Evolutionary conservation across 1,140 invertebrate species (phyloP), one percentile per base, ranked within the genome.

Genomic region (Drosophila kohkoa): DNA sequence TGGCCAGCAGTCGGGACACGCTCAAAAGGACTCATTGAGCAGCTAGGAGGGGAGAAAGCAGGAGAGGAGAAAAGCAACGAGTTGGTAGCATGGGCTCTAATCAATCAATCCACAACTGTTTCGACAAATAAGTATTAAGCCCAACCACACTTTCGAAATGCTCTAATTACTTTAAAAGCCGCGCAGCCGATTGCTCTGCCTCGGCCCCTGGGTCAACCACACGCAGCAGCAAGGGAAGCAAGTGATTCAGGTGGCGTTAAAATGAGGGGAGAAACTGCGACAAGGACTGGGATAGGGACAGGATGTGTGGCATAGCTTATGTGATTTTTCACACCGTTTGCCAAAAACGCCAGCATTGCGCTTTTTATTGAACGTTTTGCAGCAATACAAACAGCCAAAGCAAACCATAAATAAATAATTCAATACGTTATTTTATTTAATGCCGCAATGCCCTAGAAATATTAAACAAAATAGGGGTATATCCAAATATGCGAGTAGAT

Each of bases 131-230:
- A 70, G 75, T 52, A 75, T 77, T 75, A 64, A 63, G 52, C 68
- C 46, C 10, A 52, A 71, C 67, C 81, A 62, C 77, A 83, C 59
- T 66, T 70, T 63, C 75, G 76, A 81, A 86, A 77, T 74, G 70
- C 68, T 65, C 76, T 86, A 86, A 86, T 86, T 86, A 86, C 82
- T 86, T 88, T 88, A 88, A 78, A 86, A 86, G 71, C 82, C 82
- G 82, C 70, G 51, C 46, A 72, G 51, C 79, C 79, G 82, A 80
- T 73, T 64, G 35, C 51, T 41, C 46, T 1, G 32, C 63, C 32
- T n/a, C 15, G 5, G 30, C 52, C 35, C 10, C 6, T 41, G 38
- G 59, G 30, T 41, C 15, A 38, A 72, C 75, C 67, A 35, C 64
- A 77, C 67, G 41, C 64, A 77, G 45, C 57, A 54, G 28, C 13